Base-by-base conservation (phyloP, 2,888 invertebrate genomes). In the Ditylenchus weischeri region DNA sequence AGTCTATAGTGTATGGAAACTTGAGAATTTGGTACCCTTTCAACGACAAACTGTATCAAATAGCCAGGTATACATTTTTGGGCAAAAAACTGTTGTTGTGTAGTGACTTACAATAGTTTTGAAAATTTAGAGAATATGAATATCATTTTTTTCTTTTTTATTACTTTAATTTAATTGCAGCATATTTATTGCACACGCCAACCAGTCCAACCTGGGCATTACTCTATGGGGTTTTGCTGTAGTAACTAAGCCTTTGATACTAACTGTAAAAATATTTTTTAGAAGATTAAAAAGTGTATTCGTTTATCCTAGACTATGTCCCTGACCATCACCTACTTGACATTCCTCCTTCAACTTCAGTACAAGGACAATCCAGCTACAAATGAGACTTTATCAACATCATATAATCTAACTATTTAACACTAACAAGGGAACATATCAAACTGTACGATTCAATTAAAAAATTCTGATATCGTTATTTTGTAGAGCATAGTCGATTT, bases 151-250 rank as follows among this genome's bases (percentile, higher is more conserved):
- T n/a, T n/a, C 29, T 29, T 29, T 29, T 29, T 29, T 29, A 29
- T 5, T 29, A 29, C 29, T 29, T 2, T 5, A 29, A 4, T 4
- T 29, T 29, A 4, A 29, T 29, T 29, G 2, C 29, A 68, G 60
- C n/a, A 51, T 68, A 36, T 68, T 68, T 36, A 65, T 68, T 15
- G 21, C 67, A 8, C 68, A 68, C 19, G 68, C 67, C 19, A 68
- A 68, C n/a, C 68, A 68, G 48, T 21, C 43, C 1, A 7, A 21
- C 18, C 21, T 65, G 18, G 58, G 66, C 68, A 64, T 69, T 10
- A 62, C 64, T 10, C 50, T 69, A 21, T 70, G 65, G 69, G 70
- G 69, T 47, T 70, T 70, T 36, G 68, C 70, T 7, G 69, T 70
- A 15, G 69, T 70, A 19, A 70, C 69, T 23, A 70, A 70, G 43